Conservation (phyloP, 1,140 invertebrate species). For the Brachionus asplanchnoidis region DNA sequence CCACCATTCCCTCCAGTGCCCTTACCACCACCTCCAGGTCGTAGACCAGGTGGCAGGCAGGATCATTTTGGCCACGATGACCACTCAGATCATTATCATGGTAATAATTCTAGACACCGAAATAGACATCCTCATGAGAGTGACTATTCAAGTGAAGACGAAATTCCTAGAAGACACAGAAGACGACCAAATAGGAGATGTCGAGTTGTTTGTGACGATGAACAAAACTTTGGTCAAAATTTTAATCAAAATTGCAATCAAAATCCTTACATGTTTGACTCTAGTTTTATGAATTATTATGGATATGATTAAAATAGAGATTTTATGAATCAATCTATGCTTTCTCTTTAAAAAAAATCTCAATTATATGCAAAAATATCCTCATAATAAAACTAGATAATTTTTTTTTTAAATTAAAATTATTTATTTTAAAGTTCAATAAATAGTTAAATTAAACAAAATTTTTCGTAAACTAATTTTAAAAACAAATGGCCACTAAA, state of each 20-base stretch:
- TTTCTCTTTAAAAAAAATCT: background rate
- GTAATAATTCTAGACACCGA: background rate
- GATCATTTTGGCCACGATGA: background rate
- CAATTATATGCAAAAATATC: background rate
- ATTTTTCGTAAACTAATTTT: background rate
- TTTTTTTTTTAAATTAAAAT: background rate
- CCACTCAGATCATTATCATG: background rate
- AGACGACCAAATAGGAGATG: background rate
- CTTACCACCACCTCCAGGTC: background rate
- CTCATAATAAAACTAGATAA: background rate
- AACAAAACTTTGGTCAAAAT: background rate
- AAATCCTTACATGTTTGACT: background rate
- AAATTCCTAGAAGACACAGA: background rate
- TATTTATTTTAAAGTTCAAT: background rate
- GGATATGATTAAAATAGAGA: background rate
- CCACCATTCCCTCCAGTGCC: background rate
- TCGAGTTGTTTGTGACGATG: background rate
- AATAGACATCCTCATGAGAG: background rate
- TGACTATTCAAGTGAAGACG: background rate
- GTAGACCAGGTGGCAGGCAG: background rate
- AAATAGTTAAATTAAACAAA: background rate
- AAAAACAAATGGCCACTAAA: no score
- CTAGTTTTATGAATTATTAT: slow-evolving; percentile 6
- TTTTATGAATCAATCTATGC: background rate
- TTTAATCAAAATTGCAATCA: background rate